Evolutionary conservation across 2,888 invertebrate genomes (phyloP), one percentile per base, ranked within the genome.

Genomic region (Sphaerophoria rueppellii): DNA sequence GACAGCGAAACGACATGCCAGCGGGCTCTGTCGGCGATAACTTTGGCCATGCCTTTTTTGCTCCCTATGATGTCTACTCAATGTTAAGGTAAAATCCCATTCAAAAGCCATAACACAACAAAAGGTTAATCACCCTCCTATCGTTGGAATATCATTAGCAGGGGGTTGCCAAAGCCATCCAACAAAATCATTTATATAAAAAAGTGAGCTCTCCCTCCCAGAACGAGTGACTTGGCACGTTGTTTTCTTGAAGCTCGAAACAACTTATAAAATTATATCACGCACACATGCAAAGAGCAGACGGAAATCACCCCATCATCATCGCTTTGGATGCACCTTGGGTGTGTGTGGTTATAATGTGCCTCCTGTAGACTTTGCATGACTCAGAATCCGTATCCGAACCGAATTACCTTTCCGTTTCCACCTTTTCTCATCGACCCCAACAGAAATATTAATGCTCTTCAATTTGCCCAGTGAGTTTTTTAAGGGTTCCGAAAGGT

Each of bases 51-150:
- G 43, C 50, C n/a, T 37, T 12, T 24, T 37, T 24, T 24, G 24
- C 24, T 24, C 24, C 24, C 24, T 24, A 24, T 24, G n/a, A 24
- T 24, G 24, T 24, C 24, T 24, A 24, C 50, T 32, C 50, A 9
- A 54, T 37, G 24, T 32, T 43, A 67, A 74, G 78, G 82, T 82
- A 60, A 78, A 67, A 73, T 73, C 67, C 69, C 57, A 57, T 65
- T 74, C 63, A 37, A 16, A 70, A 48, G 58, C 67, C 46, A 60
- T 37, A 60, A 67, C 77, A 60, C 37, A 67, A 76, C 75, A 83
- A 72, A 75, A 80, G 83, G 83, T 79, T 80, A 83, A 76, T 80
- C 83, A 75, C 80, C 80, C 80, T 75, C 24, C 60, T 60, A 57
- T 65, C 60, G 61, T 3, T n/a, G n/a, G n/a, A n/a, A n/a, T n/a